Evolutionary conservation across 2,797 vertebrate species (phyloP).

Genomic region (Pangasius larnaudii): DNA sequence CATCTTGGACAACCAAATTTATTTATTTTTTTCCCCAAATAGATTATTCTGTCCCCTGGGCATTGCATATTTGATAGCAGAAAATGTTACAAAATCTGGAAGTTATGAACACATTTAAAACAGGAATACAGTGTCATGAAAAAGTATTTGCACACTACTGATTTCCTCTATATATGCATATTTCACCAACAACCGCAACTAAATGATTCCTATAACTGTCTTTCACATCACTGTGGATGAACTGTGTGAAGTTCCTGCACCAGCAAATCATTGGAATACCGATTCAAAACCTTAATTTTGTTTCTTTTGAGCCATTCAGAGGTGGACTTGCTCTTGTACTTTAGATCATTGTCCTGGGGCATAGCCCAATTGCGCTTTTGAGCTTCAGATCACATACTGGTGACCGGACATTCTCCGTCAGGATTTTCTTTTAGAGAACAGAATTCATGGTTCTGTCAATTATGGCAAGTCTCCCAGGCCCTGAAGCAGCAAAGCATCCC

Average conservation of each 20-base stretch:
- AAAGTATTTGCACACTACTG: background rate
- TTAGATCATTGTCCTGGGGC: too few relatives aligned
- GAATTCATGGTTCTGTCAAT: too few relatives aligned
- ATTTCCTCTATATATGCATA: background rate
- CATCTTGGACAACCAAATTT: background rate
- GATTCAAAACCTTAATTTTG: background rate
- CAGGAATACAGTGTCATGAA: background rate
- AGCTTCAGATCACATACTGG: background rate
- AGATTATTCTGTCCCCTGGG: background rate
- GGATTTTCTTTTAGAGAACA: too few relatives aligned
- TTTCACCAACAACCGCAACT: background rate
- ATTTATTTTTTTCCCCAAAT: too few relatives aligned
- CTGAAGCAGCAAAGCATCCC: background rate
- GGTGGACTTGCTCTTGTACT: background rate
- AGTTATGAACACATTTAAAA: background rate
- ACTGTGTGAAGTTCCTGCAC: background rate
- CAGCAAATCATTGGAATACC: background rate
- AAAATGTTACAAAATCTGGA: background rate
- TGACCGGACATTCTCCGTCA: too few relatives aligned
- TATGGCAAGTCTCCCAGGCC: background rate
- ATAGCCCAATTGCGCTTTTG: too few relatives aligned
- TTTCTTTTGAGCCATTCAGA: background rate
- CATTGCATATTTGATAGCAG: background rate
- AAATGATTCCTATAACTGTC: background rate
- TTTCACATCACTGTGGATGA: background rate